Conservation (phyloP, 2,888 invertebrate species). For the Megastigmus dorsalis region DNA sequence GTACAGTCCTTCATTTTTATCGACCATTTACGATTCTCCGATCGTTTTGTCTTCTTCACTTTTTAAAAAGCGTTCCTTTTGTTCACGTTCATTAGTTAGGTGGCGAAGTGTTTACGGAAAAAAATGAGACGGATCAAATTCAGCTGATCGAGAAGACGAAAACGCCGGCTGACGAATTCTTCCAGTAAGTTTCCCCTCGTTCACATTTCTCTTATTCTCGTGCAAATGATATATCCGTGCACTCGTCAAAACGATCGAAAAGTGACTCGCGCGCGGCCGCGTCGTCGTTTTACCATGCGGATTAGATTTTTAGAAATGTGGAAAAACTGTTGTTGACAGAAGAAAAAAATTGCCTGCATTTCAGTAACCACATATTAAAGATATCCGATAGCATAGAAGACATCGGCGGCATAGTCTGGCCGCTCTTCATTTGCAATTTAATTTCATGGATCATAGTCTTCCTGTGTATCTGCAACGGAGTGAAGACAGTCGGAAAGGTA, state of each 20-base stretch:
- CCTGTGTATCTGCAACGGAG: conserved; percentile 90
- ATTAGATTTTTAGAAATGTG: too few species aligned
- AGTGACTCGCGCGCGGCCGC: too few species aligned
- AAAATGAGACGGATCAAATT: conserved; percentile 54
- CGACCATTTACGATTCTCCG: neutral
- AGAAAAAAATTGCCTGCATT: conserved; percentile 62
- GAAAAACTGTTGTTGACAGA: too few species aligned
- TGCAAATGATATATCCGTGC: too few species aligned
- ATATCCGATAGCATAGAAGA: conserved; percentile 85
- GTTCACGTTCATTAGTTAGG: conserved; percentile 70
- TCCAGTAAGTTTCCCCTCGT: conserved; percentile 82
- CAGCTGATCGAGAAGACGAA: conserved; percentile 70
- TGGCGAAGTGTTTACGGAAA: conserved; percentile 55
- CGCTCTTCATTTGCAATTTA: conserved; percentile 83
- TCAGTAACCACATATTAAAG: conserved; percentile 85
- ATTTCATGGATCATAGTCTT: conserved; percentile 89
- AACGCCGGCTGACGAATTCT: conserved; percentile 89
- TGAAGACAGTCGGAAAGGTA: conserved; percentile 90
- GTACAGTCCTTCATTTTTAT: conserved; percentile 66
- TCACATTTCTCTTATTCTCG: conserved; percentile 24
- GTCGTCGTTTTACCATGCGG: too few species aligned
- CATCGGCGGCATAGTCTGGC: conserved; percentile 87
- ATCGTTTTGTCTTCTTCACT: too few species aligned
- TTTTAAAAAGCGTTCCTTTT: too few species aligned
- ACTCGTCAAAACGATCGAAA: too few species aligned